Base-by-base conservation (phyloP, 2,113 vertebrate species). In the Engystomops pustulosus region DNA sequence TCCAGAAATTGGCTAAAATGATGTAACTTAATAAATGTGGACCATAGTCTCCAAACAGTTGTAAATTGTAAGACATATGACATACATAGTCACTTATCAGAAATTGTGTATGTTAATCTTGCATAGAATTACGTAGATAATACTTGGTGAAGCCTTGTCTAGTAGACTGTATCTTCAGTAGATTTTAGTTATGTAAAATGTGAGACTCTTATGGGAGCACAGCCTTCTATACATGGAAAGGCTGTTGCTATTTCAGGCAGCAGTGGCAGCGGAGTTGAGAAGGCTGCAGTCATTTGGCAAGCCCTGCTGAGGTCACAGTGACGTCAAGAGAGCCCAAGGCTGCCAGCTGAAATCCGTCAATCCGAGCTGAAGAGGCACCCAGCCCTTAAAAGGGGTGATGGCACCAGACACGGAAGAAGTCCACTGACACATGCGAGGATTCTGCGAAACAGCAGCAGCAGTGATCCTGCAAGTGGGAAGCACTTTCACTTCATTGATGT, bases 241-340 rank as follows among this genome's bases (percentile, higher is more conserved):
- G 85, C 76, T 36, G 60, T 79, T 80, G 88, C 86, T 90, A 90
- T 90, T 92, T 90, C 86, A 82, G 88, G 87, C 65, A 79, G 58
- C 68, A 9, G 86, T 49, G 70, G 58, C 84, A 53, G n/a, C n/a
- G n/a, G 86, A 79, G 84, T 83, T 81, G 79, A 84, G 84, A 79
- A 82, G 77, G 62, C 65, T 49, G 85, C 85, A 47, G 85, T 89
- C 90, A 89, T 87, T 81, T 86, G 88, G 75, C 80, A 53, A 80
- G 45, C 77, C 72, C 84, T 69, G 87, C 87, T 90, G 89, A 91
- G 88, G 89, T 90, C 89, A 91, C 78, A 60, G 87, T 83, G 86
- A 91, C 90, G 90, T 87, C 87, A 87, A 81, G 79, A 77, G 71
- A 77, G 38, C 86, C 55, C 75, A 44, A 25, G 79, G 84, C 88